phyloP scores from a whole-genome alignment of 64 coral and sea anemone genomes.

The Anthopleura sola region DNA sequence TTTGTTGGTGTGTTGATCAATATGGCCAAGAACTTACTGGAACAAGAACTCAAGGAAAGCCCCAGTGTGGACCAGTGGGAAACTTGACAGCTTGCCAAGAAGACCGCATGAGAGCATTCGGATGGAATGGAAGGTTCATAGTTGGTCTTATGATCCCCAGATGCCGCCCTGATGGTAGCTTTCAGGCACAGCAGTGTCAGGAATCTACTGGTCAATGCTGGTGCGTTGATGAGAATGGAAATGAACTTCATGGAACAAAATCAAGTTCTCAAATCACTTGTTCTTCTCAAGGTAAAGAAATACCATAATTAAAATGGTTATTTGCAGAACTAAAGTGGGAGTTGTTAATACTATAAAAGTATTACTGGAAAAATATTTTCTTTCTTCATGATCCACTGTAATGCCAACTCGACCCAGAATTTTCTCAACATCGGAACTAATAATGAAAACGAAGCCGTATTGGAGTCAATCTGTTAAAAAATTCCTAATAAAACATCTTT shows the following conservation, averaged over 20 bases:
- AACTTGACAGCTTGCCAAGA: slow-evolving; percentile 50
- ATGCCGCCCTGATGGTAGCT: slow-evolving; percentile 54
- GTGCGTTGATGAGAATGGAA: slow-evolving; percentile 81
- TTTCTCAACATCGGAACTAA: no score
- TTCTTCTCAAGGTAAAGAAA: slow-evolving; percentile 27
- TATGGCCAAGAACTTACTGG: slow-evolving; percentile 53
- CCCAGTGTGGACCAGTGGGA: slow-evolving; percentile 6
- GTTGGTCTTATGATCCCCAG: slow-evolving; percentile 36
- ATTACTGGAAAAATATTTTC: no score
- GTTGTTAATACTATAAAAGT: no score
- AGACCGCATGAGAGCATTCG: slow-evolving; percentile 52
- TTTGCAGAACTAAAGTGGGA: no score
- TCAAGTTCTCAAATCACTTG: slow-evolving; percentile 40
- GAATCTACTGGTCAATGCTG: slow-evolving; percentile 67
- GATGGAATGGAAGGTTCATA: slow-evolving; percentile 46
- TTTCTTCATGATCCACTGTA: no score
- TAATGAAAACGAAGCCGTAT: no score
- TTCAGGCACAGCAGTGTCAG: slow-evolving; percentile 52
- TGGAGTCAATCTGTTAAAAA: no score
- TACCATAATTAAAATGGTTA: not conserved
- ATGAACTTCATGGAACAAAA: slow-evolving; percentile 47
- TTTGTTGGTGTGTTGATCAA: slow-evolving; percentile 77
- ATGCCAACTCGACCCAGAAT: no score
- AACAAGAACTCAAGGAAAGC: slow-evolving; percentile 50
- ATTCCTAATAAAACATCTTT: no score